Percentiles rank a stretch among this genome's conserved stretches.
These are phyloP conservation scores for Ennomos quercinarius DNA, from an alignment of 2,888 invertebrate species.

Conservation along the genomic window DNA sequence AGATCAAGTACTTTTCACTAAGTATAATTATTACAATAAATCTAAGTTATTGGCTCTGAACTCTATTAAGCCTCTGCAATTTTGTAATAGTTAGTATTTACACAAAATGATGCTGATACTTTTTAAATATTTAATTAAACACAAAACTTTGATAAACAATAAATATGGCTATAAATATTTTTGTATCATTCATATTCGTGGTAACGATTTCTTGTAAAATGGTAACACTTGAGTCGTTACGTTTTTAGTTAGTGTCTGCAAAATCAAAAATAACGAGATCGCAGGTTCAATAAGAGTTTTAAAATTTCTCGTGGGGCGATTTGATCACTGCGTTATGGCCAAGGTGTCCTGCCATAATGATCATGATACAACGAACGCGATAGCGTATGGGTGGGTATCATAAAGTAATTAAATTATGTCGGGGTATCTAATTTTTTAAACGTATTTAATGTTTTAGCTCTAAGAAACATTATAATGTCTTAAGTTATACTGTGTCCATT, in stretches of 20 bases:
- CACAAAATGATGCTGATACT: too few relatives aligned
- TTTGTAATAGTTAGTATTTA: too few relatives aligned
- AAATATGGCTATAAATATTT: too few relatives aligned
- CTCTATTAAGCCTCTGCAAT: too few relatives aligned
- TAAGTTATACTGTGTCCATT: too few relatives aligned
- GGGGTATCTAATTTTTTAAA: slow-evolving; percentile 2
- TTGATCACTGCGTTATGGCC: slow-evolving; percentile 1
- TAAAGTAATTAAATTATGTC: slow-evolving; percentile 31
- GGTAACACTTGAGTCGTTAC: neutral
- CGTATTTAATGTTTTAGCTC: slow-evolving; percentile 1
- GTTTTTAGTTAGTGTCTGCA: neutral
- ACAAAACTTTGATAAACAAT: too few relatives aligned
- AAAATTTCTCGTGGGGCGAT: slow-evolving; percentile 4
- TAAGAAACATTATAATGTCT: too few relatives aligned
- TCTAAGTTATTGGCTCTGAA: too few relatives aligned
- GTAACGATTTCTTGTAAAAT: neutral
- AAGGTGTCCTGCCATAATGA: slow-evolving; percentile 10
- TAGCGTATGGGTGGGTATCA: slow-evolving; percentile 37
- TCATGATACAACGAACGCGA: slow-evolving; percentile 23
- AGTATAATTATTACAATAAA: too few relatives aligned
- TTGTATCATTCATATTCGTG: neutral
- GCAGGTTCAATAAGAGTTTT: slow-evolving; percentile 4
- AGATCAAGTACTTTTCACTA: too few relatives aligned
- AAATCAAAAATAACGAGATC: slow-evolving; percentile 6
- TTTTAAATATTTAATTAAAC: too few relatives aligned